Evolutionary conservation across 2,888 invertebrate genomes (phyloP).

Genomic region (Gymnosoma rotundatum): DNA sequence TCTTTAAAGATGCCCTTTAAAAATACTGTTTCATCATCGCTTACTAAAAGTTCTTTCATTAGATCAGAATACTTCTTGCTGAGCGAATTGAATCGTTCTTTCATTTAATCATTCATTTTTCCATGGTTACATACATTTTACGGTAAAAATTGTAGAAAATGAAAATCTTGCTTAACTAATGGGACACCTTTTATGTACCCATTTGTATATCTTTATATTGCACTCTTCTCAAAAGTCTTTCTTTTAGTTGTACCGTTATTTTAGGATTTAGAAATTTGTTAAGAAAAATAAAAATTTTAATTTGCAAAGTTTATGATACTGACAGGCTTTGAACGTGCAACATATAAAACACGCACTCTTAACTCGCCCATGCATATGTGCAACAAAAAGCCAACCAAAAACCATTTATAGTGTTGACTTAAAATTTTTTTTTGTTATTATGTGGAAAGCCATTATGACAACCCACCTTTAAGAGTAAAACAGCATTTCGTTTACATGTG

Average conservation of each 20-base stretch:
- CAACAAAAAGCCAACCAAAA: neutral
- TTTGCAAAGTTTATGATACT: constrained; percentile 27
- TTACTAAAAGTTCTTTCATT: too few relatives aligned
- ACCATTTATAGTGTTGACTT: constrained; percentile 11
- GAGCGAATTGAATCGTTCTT: too few relatives aligned
- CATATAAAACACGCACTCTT: constrained; percentile 33
- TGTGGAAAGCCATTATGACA: constrained; percentile 49
- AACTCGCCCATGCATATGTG: constrained; percentile 67
- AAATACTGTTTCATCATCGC: too few relatives aligned
- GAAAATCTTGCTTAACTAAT: too few relatives aligned
- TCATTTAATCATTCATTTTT: too few relatives aligned
- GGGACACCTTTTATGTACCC: too few relatives aligned
- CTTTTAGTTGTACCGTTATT: constrained; percentile 20
- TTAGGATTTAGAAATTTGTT: constrained; percentile 14
- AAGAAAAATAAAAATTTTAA: constrained; percentile 39
- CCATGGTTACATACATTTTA: too few relatives aligned
- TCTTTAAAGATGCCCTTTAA: too few relatives aligned
- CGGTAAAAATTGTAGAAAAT: too few relatives aligned
- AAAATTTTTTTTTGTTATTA: constrained; percentile 20
- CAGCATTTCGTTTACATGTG: neutral
- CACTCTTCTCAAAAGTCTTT: too few relatives aligned
- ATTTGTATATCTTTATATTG: too few relatives aligned
- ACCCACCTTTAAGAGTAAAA: constrained; percentile 31
- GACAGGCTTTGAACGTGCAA: constrained; percentile 8
- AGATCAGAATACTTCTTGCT: too few relatives aligned